phyloP scores from a whole-genome alignment of 2,888 invertebrate genomes.

The Monoplex corrugatus region DNA sequence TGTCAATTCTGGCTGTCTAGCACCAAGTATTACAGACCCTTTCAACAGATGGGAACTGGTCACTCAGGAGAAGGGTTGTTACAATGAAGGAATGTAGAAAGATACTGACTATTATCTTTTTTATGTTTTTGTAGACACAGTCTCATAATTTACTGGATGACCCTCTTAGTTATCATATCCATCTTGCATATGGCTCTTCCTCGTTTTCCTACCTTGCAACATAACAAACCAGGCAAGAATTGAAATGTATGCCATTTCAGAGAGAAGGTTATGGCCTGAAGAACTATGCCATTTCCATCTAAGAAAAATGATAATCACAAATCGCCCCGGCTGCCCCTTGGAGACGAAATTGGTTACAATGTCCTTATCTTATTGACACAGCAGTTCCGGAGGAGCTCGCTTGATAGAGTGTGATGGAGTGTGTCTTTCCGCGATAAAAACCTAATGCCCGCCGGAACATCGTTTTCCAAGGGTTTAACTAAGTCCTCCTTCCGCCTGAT shows the following conservation, averaged over 20 bases:
- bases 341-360: slow-evolving; percentile 44
- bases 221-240: neutral
- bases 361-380: slow-evolving; percentile 48
- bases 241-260: neutral
- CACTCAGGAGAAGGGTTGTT: too few species aligned
- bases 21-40: too few species aligned
- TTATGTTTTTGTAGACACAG: too few species aligned
- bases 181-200: neutral
- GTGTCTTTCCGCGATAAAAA: slow-evolving; percentile 47
- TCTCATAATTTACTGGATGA: too few species aligned
- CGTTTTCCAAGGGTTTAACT: slow-evolving; percentile 9
- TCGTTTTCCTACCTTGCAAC: neutral
- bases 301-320: slow-evolving; percentile 45
- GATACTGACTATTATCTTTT: too few species aligned
- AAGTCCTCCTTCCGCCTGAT: neutral
- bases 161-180: too few species aligned
- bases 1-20: too few species aligned
- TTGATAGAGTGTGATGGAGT: slow-evolving; percentile 44
- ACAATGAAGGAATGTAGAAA: too few species aligned
- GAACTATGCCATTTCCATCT: slow-evolving; percentile 8
- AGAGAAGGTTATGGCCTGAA: neutral
- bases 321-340: slow-evolving; percentile 33
- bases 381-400: slow-evolving; percentile 35
- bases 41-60: too few species aligned
- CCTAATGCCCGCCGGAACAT: neutral